Evolutionary conservation across 2,888 invertebrate species (phyloP), one percentile per base, ranked within the genome.

Genomic region (Timandra comae): DNA sequence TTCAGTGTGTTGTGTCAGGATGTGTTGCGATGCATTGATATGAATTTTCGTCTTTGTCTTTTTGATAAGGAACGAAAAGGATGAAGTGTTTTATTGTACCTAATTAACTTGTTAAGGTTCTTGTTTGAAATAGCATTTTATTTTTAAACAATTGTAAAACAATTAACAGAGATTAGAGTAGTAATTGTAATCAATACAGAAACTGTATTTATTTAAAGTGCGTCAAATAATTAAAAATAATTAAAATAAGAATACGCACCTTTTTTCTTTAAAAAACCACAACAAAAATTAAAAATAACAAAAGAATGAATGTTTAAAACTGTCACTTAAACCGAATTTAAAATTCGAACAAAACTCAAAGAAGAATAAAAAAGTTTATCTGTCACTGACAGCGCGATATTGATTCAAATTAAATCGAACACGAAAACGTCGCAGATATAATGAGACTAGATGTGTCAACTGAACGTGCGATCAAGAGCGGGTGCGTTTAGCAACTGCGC

Each of bases 401-500:
- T n/a, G n/a, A n/a, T 41, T 38, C 41, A 49, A 54, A 44, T 43
- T 47, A 53, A 49, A 48, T 44, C 38, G 47, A 43, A 41, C 41
- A 35, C 35, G 38, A 28, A 31, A 36, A 43, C 60, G 51, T 10
- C 24, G 11, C 34, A 34, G 63, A 61, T 49, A 49, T 65, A 62
- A 49, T 57, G 56, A 46, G 56, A 66, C 70, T 75, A 71, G 79
- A 80, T 61, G 72, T 75, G 79, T 67, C 80, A 81, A 62, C 46
- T 51, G 63, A 62, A 77, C 84, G 84, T 82, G 81, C 77, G 79
- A 67, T 65, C 74, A 66, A 68, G 63, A 68, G 73, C 80, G 73
- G 82, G 78, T 82, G 80, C 81, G 77, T 75, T 85, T 80, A 67
- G 77, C 79, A 80, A 85, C 84, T 85, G 82, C 70, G 68, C 67